These are phyloP conservation scores for Ischnus inquisitorius DNA, from an alignment of 2,888 invertebrate species.

Conservation along the genomic window DNA sequence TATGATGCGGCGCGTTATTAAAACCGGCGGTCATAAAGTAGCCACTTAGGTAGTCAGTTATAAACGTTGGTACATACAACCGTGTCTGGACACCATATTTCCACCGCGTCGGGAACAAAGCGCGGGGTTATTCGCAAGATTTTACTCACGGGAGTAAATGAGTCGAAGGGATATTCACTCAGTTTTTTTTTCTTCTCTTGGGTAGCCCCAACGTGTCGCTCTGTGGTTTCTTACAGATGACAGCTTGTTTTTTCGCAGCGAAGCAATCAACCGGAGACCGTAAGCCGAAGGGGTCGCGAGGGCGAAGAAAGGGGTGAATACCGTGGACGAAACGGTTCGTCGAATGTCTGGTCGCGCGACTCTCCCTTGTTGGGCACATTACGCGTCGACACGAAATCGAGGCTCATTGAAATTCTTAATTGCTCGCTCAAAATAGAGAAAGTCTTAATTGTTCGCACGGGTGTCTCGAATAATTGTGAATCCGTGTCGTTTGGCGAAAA, in stretches of 20 bases:
- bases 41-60: slow-evolving; percentile 33
- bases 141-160: slow-evolving; percentile 21
- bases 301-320: slow-evolving; percentile 7
- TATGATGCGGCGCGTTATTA: background rate
- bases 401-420: slow-evolving; percentile 60
- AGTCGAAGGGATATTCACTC: slow-evolving; percentile 44
- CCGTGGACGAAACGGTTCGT: background rate
- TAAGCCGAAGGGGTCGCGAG: background rate
- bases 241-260: background rate
- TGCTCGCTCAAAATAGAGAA: slow-evolving; percentile 26
- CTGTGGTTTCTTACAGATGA: background rate
- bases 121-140: slow-evolving; percentile 19
- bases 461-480: too few relatives aligned
- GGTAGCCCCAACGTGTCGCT: background rate
- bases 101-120: slow-evolving; percentile 30
- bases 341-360: background rate
- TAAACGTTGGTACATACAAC: slow-evolving; percentile 27
- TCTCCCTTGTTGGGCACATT: background rate
- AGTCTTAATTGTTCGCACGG: slow-evolving; percentile 43
- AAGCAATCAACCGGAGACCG: background rate
- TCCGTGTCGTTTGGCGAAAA: too few relatives aligned
- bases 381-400: background rate
- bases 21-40: slow-evolving; percentile 25
- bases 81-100: slow-evolving; percentile 53
- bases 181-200: slow-evolving; percentile 11